A percentile compares a stretch with the other conserved stretches of the same genome.
phyloP scores from a whole-genome alignment of 2,888 invertebrate species.

The Tenthredo mesomela region DNA sequence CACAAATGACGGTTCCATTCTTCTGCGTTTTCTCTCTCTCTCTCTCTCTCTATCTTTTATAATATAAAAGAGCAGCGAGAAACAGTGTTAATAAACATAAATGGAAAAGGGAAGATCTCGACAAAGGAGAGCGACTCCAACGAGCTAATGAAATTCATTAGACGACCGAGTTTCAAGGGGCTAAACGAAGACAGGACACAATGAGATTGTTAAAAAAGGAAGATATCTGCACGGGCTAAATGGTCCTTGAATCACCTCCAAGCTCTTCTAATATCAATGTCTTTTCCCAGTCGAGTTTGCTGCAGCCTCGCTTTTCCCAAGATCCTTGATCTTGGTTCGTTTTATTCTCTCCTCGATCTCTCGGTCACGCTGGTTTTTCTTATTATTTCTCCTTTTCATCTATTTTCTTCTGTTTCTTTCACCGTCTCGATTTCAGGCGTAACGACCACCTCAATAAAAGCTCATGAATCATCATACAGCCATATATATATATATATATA shows the following conservation, averaged over 20 bases:
- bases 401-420: background rate
- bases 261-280: slow-evolving; percentile 25
- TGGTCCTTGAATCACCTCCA: slow-evolving; percentile 26
- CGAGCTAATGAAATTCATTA: slow-evolving; percentile 50
- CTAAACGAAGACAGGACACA: slow-evolving; percentile 16
- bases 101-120: slow-evolving; percentile 30
- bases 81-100: slow-evolving; percentile 47
- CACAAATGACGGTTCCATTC: slow-evolving; percentile 36
- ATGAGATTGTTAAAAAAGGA: slow-evolving; percentile 21
- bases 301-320: slow-evolving; percentile 20
- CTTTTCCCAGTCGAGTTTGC: slow-evolving; percentile 19
- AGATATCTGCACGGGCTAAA: slow-evolving; percentile 8
- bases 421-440: background rate
- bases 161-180: slow-evolving; percentile 13
- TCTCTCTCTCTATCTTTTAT: background rate
- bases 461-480: slow-evolving; percentile 10
- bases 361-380: background rate
- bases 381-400: background rate
- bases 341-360: slow-evolving; percentile 10
- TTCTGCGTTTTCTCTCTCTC: background rate
- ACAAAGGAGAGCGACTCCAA: slow-evolving; percentile 34
- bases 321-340: slow-evolving; percentile 16
- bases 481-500: too few relatives aligned
- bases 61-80: slow-evolving; percentile 14
- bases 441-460: background rate